Base-by-base conservation (phyloP, 2,113 vertebrate species). In the Camelus bactrianus region DNA sequence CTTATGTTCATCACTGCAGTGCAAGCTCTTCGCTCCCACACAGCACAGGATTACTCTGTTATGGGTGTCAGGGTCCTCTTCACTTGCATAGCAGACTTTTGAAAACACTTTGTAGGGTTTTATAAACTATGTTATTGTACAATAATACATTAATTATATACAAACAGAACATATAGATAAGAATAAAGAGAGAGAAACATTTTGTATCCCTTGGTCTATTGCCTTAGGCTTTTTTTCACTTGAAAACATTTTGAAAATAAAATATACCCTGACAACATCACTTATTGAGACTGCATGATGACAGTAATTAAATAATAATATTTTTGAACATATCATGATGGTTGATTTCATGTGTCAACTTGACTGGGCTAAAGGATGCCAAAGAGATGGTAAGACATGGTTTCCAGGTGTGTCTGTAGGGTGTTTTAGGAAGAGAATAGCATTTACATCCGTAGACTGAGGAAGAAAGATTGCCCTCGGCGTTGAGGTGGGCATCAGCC, bases 1-100 rank as follows among this genome's bases (percentile, higher is more conserved):
- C 14, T 11, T 24, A 2, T 3, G 3, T 11, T 11, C 17, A 19
- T 62, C 0, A 2, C 12, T 8, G 9, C 4, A 24, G 2, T 19
- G 30, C n/a, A 17, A 52, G 14, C 13, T 19, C 35, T 38, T 46
- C 1, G 0, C 5, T 5, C 24, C 2, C 17, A 7, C 15, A 38
- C 3, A 8, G 4, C 12, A 30, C 2, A 0, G 5, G 2, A 5
- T 56, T 20, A 73, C 38, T 38, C 0, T 3, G 3, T 28, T 5
- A 13, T 11, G 9, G 28, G 26, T 5, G 6, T 17, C 16, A 10
- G 20, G 4, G 2, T 22, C 20, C 17, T 60, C 32, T n/a, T 60
- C 62, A 10, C 12, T 24, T 48, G 13, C 1, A n/a, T 5, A 30
- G 15, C 8, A 58, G 42, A 60, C 19, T 24, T 58, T 28, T 24